phyloP scores from a whole-genome alignment of 2,113 vertebrate genomes.

The Oryzias curvinotus region DNA sequence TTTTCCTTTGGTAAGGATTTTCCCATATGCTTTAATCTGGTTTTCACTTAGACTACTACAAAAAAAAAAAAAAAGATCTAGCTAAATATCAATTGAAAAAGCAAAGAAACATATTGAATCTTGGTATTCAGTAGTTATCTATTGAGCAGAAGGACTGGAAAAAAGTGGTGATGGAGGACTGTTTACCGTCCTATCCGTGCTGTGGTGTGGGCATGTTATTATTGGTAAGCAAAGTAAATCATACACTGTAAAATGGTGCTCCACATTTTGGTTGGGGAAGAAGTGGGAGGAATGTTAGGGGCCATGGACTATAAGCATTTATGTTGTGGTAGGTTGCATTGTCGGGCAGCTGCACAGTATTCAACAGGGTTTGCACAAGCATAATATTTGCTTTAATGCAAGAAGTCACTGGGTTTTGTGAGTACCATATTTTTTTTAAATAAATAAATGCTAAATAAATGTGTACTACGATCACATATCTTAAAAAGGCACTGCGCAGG shows the following conservation, averaged over 20 bases:
- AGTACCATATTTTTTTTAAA: no score
- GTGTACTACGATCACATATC: no score
- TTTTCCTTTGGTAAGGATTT: slow-evolving; percentile 45
- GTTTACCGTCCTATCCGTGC: slow-evolving; percentile 46
- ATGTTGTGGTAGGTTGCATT: slow-evolving; percentile 1
- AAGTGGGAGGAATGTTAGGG: not conserved
- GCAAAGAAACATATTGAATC: slow-evolving; percentile 47
- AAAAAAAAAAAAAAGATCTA: slow-evolving; percentile 51
- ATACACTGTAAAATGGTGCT: no score
- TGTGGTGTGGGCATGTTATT: slow-evolving; percentile 63
- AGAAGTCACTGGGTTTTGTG: no score
- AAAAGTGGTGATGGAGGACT: not conserved
- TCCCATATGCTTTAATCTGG: slow-evolving; percentile 53
- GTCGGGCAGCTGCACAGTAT: no score
- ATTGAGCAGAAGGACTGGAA: slow-evolving; percentile 8
- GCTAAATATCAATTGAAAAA: slow-evolving; percentile 43
- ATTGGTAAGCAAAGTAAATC: slow-evolving; percentile 24
- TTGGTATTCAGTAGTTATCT: slow-evolving; percentile 32
- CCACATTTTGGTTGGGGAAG: not conserved
- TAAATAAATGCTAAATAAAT: no score
- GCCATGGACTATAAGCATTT: not conserved
- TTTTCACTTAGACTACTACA: slow-evolving; percentile 71
- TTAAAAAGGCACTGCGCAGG: no score
- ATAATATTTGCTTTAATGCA: no score
- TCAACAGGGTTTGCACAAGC: no score